Evolutionary conservation across 2,797 vertebrate genomes (phyloP).

Genomic region (Myioborus melanocephalus): DNA sequence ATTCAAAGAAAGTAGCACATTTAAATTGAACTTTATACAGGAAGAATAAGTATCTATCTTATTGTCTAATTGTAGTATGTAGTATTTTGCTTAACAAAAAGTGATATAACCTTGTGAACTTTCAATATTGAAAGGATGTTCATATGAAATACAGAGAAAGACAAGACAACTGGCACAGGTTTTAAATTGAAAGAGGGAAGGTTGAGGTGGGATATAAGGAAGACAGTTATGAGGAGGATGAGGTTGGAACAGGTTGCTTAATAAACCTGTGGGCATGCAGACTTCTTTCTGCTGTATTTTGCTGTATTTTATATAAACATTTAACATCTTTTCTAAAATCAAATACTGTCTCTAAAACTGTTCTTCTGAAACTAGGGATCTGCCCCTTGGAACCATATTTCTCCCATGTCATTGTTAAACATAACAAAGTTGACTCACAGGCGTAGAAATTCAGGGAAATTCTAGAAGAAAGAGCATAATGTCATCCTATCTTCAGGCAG

Average conservation of each 20-base stretch:
- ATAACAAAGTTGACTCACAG: neutral
- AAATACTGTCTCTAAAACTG: neutral
- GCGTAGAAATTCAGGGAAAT: neutral
- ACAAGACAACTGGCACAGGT: neutral
- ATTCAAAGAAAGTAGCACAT: conserved; percentile 1
- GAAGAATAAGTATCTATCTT: conserved; percentile 2
- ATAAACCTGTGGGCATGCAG: fast-evolving
- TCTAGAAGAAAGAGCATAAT: neutral
- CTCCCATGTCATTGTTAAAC: neutral
- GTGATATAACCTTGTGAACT: fast-evolving
- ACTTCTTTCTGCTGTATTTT: neutral
- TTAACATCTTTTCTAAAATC: neutral
- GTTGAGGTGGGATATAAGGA: neutral
- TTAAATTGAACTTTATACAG: conserved; percentile 3
- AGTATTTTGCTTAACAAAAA: neutral
- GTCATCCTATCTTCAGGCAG: neutral
- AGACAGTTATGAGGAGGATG: fast-evolving
- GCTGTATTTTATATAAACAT: neutral
- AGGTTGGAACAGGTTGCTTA: neutral
- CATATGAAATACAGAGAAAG: neutral
- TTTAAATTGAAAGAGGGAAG: neutral
- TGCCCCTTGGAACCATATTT: neutral
- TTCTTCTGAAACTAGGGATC: neutral
- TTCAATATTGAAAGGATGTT: neutral
- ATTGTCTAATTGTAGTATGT: neutral